Evolutionary conservation across 64 coral and sea anemone species (phyloP), one percentile per base, ranked within the genome.

Genomic region (Hydrozoanthus tunicans): DNA sequence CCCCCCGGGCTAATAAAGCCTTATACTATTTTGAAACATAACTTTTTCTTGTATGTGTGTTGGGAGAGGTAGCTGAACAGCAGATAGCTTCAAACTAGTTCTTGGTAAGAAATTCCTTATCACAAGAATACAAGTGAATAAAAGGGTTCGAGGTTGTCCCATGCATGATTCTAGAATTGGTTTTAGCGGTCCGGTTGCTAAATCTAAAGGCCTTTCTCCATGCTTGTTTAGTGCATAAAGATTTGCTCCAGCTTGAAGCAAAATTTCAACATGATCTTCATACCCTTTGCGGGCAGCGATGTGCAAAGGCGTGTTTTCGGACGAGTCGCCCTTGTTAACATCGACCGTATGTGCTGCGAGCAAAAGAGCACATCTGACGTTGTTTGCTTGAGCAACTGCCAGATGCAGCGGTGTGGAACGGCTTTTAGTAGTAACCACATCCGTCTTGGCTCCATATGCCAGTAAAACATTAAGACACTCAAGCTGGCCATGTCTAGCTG

Each of bases 401-500:
- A 88, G 24, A 23, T 88, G 84, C 69, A 88, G 73, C 53, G 84
- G 84, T 4, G 84, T 88, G 9, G 68, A 73, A 25, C 84, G 69
- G 55, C 20, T 88, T 9, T 57, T 88, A 0, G 70, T 54, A 6
- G 84, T 58, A 26, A 56, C 24, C 4, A 24, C 67, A 56, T 88
- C 74, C 17, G 74, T 55, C 14, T 61, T 59, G 20, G 84, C 84
- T 23, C 84, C 84, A 55, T 88, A 10, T 25, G 55, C 69, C 9
- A 88, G 84, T 26, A 88, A 12, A 88, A 88, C 84, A 23, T 25
- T 26, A 6, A 88, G 43, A 24, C 84, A 88, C 9, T 88, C 84
- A 27, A 88, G 13, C 55, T 88, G 84, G 8, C 84, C 84, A 56
- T 88, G 84, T 58, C 56, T 56, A 6, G 84, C 84, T 4, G 84